A percentile compares a stretch with the other conserved stretches of the same genome.
These are phyloP conservation scores for Lipophrys pholis DNA, from an alignment of 2,113 vertebrate species.

Conservation along the genomic window DNA sequence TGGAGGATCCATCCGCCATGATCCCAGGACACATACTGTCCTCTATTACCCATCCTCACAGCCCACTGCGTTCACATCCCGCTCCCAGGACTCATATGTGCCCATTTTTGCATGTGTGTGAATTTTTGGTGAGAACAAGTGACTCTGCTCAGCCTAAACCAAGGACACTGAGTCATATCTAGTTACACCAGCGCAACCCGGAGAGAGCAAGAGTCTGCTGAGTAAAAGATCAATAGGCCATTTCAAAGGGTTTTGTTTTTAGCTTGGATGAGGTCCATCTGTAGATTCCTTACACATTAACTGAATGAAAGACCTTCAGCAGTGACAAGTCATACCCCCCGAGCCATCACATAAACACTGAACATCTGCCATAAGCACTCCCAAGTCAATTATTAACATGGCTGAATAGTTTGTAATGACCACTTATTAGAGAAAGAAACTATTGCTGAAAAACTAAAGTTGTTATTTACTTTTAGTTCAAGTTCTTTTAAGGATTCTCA, in stretches of 20 bases:
- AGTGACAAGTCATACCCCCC: slow-evolving; percentile 83
- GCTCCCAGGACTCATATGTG: slow-evolving; percentile 41
- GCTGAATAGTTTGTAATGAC: slow-evolving; percentile 48
- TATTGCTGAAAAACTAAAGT: slow-evolving; percentile 17
- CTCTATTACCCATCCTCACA: slow-evolving; percentile 79
- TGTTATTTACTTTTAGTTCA: slow-evolving; percentile 13
- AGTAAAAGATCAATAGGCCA: slow-evolving; percentile 64
- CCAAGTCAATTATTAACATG: slow-evolving; percentile 82
- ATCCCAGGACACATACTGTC: slow-evolving; percentile 80
- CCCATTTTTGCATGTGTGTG: slow-evolving; percentile 54
- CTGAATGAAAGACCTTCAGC: slow-evolving; percentile 82
- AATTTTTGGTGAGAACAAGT: slow-evolving; percentile 2
- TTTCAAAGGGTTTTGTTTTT: slow-evolving; percentile 86
- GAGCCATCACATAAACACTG: slow-evolving; percentile 84
- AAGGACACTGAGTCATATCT: slow-evolving; percentile 57
- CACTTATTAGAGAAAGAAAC: background rate
- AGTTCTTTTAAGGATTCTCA: slow-evolving; percentile 22
- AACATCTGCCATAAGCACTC: slow-evolving; percentile 87
- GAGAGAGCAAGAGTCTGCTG: slow-evolving; percentile 9
- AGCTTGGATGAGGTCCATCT: slow-evolving; percentile 83
- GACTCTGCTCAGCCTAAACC: slow-evolving; percentile 18
- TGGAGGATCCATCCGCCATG: slow-evolving; percentile 77
- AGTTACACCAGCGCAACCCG: slow-evolving; percentile 22
- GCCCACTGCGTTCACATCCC: slow-evolving; percentile 66
- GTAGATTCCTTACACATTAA: slow-evolving; percentile 87